Base-by-base conservation (phyloP, 2,888 invertebrate species). In the Nemoura dubitans region DNA sequence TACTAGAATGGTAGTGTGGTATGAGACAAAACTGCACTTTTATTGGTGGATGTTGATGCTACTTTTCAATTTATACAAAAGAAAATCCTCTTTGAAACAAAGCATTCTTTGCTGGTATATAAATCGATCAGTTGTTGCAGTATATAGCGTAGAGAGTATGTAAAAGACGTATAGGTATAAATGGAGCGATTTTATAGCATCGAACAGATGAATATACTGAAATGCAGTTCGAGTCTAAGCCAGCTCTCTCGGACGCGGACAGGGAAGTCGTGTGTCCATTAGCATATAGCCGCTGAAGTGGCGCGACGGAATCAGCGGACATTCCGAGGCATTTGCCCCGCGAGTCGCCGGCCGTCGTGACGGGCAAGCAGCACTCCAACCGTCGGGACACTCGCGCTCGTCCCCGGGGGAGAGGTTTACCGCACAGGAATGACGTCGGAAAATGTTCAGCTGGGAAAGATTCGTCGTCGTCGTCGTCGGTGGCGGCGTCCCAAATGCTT, bases 391-490 rank as follows among this genome's bases (percentile, higher is more conserved):
- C 29, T 78, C 78, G 10, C n/a, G 21, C 29, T n/a, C n/a, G n/a
- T n/a, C n/a, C 81, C 81, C 81, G 6, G 16, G 81, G 30, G 81
- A 30, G 81, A 30, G 81, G 29, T 81, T 81, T 81, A 81, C 81
- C n/a, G 29, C 7, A 3, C 14, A 1, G 27, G 28, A 28, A 81
- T 30, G 30, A 81, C 30, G 81, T 81, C 81, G 29, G 81, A 81
- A 30, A 81, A 81, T 81, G 28, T 28, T 30, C 81, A 78, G n/a
- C 29, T 30, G 30, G n/a, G 81, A 29, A 81, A 81, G 81, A 81
- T 81, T 81, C 81, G 81, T 81, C 30, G 81, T 81, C 10, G 27
- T 36, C 36, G 36, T 36, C 28, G 78, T 78, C 78, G 78, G 10
- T 5, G 78, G 10, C 28, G 78, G 10, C 78, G 27, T 78, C 78